Evolutionary conservation across 2,888 invertebrate genomes (phyloP), one percentile per base, ranked within the genome.

Genomic region (Eustalomyia histrio): DNA sequence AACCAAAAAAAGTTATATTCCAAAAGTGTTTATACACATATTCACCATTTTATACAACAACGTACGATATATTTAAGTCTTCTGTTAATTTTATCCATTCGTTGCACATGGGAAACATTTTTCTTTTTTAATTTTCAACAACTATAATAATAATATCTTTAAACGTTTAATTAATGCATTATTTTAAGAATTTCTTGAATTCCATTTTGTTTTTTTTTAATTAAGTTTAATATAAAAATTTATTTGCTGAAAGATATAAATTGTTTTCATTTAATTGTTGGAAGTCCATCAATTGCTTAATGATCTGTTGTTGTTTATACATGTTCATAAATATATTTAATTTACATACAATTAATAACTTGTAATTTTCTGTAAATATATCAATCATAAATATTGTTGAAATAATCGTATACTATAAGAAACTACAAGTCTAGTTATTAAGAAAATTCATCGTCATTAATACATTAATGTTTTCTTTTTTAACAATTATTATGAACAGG

Each of bases 281-380:
- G 29, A 35, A 16, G 17, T 24, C 16, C 57, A 47, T 47, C 43
- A 47, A 47, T n/a, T 47, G n/a, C n/a, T 47, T 47, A 47, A 47
- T 47, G 43, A 47, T 47, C 43, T 47, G 43, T 47, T 60, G 35
- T 43, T 67, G 9, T 43, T 29, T 29, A 29, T 29, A 6, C 7
- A 29, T 29, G 29, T 29, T 6, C 29, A 29, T 29, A 39, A 52
- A 33, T n/a, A 67, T 16, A 75, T 53, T 74, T 61, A 75, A 75
- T 67, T 61, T n/a, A 12, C 43, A 18, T 61, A 60, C 60, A 74
- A 74, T 64, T 53, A 69, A 74, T 74, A 65, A 65, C 21, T 52
- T 64, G 21, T 69, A 65, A 74, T 69, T 74, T 58, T 60, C 47
- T 29, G 71, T 74, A 53, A 69, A 74, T 69, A 74, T 69, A 74